Percentiles rank a stretch among this genome's conserved stretches.
These are phyloP conservation scores for Pegoplata infirma DNA, from an alignment of 2,888 invertebrate genomes.

Conservation along the genomic window DNA sequence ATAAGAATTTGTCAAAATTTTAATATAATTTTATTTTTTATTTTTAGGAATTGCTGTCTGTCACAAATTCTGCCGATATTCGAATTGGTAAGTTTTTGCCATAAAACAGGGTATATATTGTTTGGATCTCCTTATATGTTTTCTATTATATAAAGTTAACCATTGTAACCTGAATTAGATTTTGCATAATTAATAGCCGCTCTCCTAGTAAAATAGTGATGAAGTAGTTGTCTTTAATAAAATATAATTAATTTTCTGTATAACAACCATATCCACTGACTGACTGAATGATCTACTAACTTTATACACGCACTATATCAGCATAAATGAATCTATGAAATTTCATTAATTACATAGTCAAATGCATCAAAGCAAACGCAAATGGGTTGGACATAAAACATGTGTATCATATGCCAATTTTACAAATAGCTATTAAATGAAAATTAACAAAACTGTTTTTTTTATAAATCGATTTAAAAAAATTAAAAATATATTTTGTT, in stretches of 20 bases:
- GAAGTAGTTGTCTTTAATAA: conserved; percentile 33
- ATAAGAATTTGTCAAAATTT: too few species aligned
- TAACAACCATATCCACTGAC: conserved; percentile 16
- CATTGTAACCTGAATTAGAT: conserved; percentile 18
- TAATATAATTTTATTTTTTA: too few species aligned
- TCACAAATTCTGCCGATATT: too few species aligned
- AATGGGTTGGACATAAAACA: conserved; percentile 32
- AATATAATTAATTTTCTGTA: conserved; percentile 10
- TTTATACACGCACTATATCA: conserved; percentile 30
- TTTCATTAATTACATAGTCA: conserved; percentile 37
- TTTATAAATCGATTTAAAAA: conserved; percentile 5
- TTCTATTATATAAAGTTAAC: conserved; percentile 1
- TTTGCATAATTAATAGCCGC: conserved; percentile 50
- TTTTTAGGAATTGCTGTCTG: too few species aligned
- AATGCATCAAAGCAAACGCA: conserved; percentile 20
- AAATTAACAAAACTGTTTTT: conserved; percentile 6
- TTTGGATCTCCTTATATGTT: too few species aligned
- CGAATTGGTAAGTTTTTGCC: too few species aligned
- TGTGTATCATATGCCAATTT: conserved; percentile 18
- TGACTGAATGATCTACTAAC: conserved; percentile 6
- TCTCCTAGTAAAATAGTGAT: conserved; percentile 17
- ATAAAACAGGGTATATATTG: too few species aligned
- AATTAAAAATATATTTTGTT: too few species aligned
- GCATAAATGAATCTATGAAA: conserved; percentile 27
- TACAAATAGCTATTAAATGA: conserved; percentile 36